Percentiles rank a stretch among this genome's conserved stretches.
phyloP scores from a whole-genome alignment of 1,140 invertebrate genomes.

The roundworm (Caenorhabditis elegans) region WBcel235 BX284605.5:14482501-14483000 shows the following conservation, averaged over 20 bases:
- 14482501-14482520: no score
- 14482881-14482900: conserved; percentile 13
- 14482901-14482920: neutral
- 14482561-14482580: no score
- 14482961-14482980: neutral
- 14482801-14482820: neutral
- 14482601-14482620: no score
- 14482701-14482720: neutral
- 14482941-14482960: neutral
- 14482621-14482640: no score
- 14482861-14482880: conserved; percentile 15
- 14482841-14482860: neutral
- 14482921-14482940: conserved; percentile 10
- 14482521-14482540: no score
- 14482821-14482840: neutral
- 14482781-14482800: neutral
- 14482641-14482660: no score
- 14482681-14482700: neutral
- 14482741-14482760: neutral
- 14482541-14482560: no score
- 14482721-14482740: neutral
- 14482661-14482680: neutral
- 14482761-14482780: neutral
- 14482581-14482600: no score
- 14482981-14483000: neutral